Percentiles rank a stretch among this genome's conserved stretches.
phyloP scores from a whole-genome alignment of 1,140 invertebrate species.

The Ceratoteleas bidentatus region DNA sequence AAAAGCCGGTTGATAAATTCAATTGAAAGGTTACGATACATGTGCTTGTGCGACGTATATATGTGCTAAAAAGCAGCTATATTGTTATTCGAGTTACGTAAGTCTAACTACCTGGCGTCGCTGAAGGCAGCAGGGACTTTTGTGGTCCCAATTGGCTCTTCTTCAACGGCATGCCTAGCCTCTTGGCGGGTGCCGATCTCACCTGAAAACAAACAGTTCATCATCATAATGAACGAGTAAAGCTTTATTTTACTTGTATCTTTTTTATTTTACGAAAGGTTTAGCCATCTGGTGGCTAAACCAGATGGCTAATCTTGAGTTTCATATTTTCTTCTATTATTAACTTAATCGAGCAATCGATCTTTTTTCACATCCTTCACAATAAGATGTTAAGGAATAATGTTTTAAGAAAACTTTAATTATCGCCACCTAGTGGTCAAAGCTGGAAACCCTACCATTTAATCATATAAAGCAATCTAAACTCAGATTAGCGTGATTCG shows the following conservation, averaged over 20 bases:
- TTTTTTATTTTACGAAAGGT: no score
- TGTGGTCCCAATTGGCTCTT: slow-evolving; percentile 77
- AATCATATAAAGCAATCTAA: no score
- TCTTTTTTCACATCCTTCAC: no score
- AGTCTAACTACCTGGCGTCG: slow-evolving; percentile 70
- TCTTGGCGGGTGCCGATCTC: slow-evolving; percentile 77
- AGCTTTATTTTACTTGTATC: slow-evolving; percentile 2
- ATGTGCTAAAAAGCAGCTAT: slow-evolving; percentile 59
- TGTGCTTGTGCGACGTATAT: slow-evolving; percentile 44
- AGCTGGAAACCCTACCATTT: no score
- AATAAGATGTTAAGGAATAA: no score
- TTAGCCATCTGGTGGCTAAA: no score
- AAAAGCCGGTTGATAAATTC: slow-evolving; percentile 37
- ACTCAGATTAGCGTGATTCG: slow-evolving; percentile 8
- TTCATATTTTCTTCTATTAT: no score
- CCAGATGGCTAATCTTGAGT: no score
- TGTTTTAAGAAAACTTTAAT: no score
- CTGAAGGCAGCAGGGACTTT: slow-evolving; percentile 66
- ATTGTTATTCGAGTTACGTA: neutral
- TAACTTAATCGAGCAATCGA: no score
- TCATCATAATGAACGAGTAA: neutral
- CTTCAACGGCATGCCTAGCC: slow-evolving; percentile 69
- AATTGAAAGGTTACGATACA: slow-evolving; percentile 37
- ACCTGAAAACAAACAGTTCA: slow-evolving; percentile 65
- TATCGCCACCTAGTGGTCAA: no score